Evolutionary conservation across 2,797 vertebrate species (phyloP), one percentile per base, ranked within the genome.

Genomic region (Clarias laeviceps): DNA sequence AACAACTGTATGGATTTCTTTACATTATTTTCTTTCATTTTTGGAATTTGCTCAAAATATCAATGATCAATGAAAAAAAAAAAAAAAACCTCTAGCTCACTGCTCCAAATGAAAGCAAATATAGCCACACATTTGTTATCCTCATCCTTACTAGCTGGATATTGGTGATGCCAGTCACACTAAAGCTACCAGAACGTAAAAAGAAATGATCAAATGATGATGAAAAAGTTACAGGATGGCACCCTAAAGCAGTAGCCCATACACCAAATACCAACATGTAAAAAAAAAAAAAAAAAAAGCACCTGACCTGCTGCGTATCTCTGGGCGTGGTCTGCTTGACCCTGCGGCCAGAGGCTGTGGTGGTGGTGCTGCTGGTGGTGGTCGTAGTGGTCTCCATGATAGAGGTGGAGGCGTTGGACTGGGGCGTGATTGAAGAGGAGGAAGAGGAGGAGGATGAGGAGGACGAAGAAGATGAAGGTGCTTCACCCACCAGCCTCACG

Each of bases 401-500:
- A 89, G 99, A 97, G 0, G 98, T 99, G 92, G 98, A 98, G 88
- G 98, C 97, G 76, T 98, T 98, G 79, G 98, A 98, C 94, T 99
- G 98, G 0, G 98, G 98, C 37, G 97, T 99, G 95, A 98, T 97
- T 83, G 98, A 97, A 91, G 96, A 96, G 8, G 94, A 96, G 3
- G 94, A 94, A 92, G 97, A 83, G 3, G 82, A 83, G 0, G 82
- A 83, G 2, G 81, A 82, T 1, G 80, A 82, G 0, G 82, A 84
- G 12, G 82, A 84, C 1, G 82, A 94, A 92, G 97, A 96, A 92
- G 97, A 96, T 0, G 94, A 94, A 93, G 97, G 97, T 87, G 97
- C 96, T 91, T 99, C 98, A 90, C 98, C 98, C 86, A 99, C 97
- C 88, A 99, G 97, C 92, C 97, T 96, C 94, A 98, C 97, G 73